Conservation (phyloP, 2,888 invertebrate genomes). For the Lepidonotus clava region DNA sequence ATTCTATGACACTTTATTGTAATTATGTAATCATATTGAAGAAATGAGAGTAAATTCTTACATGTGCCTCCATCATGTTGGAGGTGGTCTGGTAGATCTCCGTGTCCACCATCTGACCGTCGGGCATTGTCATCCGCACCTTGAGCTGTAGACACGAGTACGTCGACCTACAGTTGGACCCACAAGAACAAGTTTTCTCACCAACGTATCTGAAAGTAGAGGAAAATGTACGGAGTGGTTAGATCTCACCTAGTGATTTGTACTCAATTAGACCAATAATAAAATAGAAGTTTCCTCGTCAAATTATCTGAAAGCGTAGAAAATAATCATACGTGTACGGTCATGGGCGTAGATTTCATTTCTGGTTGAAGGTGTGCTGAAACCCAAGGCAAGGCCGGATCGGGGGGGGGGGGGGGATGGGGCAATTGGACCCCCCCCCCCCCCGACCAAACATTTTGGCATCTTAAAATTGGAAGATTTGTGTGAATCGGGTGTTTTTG, state of each 20-base stretch:
- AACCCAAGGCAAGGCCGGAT: no score
- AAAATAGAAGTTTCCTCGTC: no score
- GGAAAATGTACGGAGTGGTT: not conserved
- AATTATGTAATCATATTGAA: not conserved
- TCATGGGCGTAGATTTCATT: no score
- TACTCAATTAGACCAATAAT: no score
- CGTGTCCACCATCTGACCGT: constrained; percentile 46
- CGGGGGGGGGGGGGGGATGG: no score
- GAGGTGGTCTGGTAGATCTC: constrained; percentile 48
- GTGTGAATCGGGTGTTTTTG: no score
- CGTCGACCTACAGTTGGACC: constrained; percentile 43
- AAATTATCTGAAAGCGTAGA: no score
- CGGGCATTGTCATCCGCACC: constrained; percentile 44
- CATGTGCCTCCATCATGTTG: constrained; percentile 49
- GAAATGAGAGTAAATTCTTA: not conserved
- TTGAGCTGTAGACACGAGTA: constrained; percentile 40
- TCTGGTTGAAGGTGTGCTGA: no score
- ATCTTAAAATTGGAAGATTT: no score
- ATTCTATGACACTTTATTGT: not conserved
- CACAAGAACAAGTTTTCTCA: constrained; percentile 39
- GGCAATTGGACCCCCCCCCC: no score
- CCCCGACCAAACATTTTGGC: no score
- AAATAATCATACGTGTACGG: no score
- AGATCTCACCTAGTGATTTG: not conserved
- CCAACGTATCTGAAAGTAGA: constrained; percentile 46